A percentile compares a stretch with the other conserved stretches of the same genome.
These are phyloP conservation scores for Eumacrocentrus americanus DNA, from an alignment of 2,888 invertebrate species.

Conservation along the genomic window DNA sequence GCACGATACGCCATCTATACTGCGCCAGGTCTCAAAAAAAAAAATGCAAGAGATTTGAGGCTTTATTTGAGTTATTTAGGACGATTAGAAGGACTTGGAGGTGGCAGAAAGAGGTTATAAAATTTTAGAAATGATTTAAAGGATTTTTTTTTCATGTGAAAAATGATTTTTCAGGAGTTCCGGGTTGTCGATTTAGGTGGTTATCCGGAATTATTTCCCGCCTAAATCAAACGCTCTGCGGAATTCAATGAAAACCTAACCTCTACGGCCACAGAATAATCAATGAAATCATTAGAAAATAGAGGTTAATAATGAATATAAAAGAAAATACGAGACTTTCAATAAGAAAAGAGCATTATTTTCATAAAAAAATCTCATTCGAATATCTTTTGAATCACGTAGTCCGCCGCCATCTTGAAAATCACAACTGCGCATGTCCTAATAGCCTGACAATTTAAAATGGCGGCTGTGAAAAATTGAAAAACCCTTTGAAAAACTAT, in stretches of 20 bases:
- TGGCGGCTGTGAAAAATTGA: constrained; percentile 19
- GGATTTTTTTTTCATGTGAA: not conserved
- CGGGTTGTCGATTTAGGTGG: not conserved
- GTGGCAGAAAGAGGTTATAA: too few species aligned
- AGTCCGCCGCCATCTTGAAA: constrained; percentile 5
- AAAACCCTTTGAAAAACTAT: constrained; percentile 14
- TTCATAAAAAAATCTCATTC: not conserved
- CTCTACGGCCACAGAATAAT: too few species aligned
- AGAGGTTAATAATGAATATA: too few species aligned
- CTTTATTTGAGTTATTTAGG: too few species aligned
- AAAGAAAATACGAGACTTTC: too few species aligned
- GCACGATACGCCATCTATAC: too few species aligned
- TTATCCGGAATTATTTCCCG: constrained; percentile 15
- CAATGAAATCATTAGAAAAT: too few species aligned
- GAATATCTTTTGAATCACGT: constrained; percentile 12
- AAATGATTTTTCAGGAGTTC: not conserved
- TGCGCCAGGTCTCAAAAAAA: too few species aligned
- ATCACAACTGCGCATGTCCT: not conserved
- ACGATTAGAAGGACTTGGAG: too few species aligned
- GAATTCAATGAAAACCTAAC: too few species aligned
- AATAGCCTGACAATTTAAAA: not conserved
- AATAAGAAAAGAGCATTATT: too few species aligned
- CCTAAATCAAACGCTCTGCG: constrained; percentile 17
- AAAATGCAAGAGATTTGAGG: too few species aligned
- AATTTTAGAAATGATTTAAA: not conserved